Evolutionary conservation across 2,797 vertebrate species (phyloP).

Genomic region (Cyclura pinguis): DNA sequence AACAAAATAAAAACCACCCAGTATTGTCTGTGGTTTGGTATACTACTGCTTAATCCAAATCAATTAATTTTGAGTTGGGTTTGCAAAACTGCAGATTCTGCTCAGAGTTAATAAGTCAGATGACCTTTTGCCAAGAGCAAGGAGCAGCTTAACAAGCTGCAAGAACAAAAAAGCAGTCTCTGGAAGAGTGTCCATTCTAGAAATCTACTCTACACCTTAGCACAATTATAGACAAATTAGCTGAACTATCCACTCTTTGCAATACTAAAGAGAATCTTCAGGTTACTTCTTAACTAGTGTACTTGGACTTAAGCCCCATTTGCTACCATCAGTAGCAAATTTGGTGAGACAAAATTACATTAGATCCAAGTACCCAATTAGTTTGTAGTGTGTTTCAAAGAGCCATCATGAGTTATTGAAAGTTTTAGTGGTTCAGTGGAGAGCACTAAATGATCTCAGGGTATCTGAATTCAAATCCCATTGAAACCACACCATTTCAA

Average conservation of each 20-base stretch:
- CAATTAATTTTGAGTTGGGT: background rate
- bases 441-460: background rate
- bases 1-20: background rate
- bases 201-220: background rate
- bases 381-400: background rate
- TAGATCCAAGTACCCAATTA: background rate
- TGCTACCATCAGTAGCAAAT: background rate
- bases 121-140: conserved; percentile 19
- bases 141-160: background rate
- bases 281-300: background rate
- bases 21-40: background rate
- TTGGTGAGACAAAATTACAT: background rate
- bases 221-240: background rate
- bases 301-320: background rate
- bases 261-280: background rate
- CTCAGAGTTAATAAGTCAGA: conserved; percentile 7
- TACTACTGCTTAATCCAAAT: background rate
- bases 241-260: background rate
- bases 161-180: background rate
- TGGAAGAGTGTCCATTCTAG: background rate
- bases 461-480: background rate
- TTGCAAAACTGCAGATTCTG: conserved; percentile 16
- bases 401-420: background rate
- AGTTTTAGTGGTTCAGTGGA: background rate
- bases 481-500: background rate